Percentiles rank a stretch among this genome's conserved stretches.
These are phyloP conservation scores for Dinoponera quadriceps DNA, from an alignment of 1,140 invertebrate genomes.

Conservation along the genomic window DNA sequence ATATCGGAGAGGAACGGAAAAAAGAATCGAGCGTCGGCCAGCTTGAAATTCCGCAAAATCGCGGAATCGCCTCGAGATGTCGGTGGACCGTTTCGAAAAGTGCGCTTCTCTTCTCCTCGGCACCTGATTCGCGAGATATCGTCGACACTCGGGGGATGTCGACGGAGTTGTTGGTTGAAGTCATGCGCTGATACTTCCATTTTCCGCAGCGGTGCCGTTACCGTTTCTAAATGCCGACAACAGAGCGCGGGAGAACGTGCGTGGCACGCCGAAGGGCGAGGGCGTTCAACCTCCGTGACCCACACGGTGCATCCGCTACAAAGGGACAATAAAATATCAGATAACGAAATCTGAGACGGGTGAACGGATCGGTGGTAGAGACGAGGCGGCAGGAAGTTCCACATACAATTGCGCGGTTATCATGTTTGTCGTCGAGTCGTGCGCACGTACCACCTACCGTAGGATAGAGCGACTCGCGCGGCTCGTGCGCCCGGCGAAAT, in stretches of 20 bases:
- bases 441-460: background rate
- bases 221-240: background rate
- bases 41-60: too few species aligned
- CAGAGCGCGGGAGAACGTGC: background rate
- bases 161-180: background rate
- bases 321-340: constrained; percentile 71
- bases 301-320: constrained; percentile 35
- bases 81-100: too few species aligned
- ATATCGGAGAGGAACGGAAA: background rate
- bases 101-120: background rate
- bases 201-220: background rate
- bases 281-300: constrained; percentile 38
- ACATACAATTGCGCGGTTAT: constrained; percentile 36
- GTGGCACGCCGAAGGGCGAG: constrained; percentile 4
- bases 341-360: constrained; percentile 64
- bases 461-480: constrained; percentile 10
- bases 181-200: background rate
- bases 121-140: background rate
- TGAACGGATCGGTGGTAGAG: constrained; percentile 30
- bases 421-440: constrained; percentile 4
- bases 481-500: background rate
- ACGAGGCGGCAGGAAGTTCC: background rate
- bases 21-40: background rate
- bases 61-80: too few species aligned
- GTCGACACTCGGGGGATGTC: background rate